Percentiles rank a stretch among this genome's conserved stretches.
phyloP scores from a whole-genome alignment of 1,140 invertebrate genomes.

The Triops cancriformis region DNA sequence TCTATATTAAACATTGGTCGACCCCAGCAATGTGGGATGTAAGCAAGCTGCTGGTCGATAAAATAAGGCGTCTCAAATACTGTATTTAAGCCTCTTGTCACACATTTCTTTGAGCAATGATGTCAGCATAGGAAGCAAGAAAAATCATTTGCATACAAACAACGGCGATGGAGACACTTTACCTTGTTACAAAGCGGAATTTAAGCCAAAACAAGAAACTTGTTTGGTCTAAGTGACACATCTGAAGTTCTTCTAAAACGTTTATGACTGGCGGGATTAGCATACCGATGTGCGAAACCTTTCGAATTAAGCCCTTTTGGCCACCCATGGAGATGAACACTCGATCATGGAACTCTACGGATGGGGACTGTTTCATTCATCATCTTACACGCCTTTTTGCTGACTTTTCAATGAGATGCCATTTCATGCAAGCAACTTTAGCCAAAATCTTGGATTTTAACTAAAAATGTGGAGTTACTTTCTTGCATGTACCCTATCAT shows the following conservation, averaged over 20 bases:
- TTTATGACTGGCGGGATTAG: background rate
- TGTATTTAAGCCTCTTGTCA: too few species aligned
- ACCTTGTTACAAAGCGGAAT: too few species aligned
- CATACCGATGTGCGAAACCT: background rate
- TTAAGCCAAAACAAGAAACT: background rate
- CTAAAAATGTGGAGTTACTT: background rate
- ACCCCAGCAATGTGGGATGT: too few species aligned
- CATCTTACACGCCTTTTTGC: background rate
- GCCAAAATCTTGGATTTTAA: background rate
- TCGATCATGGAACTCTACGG: background rate
- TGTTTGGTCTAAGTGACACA: background rate
- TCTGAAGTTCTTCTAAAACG: background rate
- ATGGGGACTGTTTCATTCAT: background rate
- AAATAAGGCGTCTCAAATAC: too few species aligned
- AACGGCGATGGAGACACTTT: too few species aligned
- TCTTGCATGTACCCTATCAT: background rate
- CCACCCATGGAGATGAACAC: slow-evolving; percentile 4
- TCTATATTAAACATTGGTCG: too few species aligned
- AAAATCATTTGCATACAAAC: too few species aligned
- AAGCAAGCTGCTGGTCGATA: too few species aligned
- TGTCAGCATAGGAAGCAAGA: too few species aligned
- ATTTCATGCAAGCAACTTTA: background rate
- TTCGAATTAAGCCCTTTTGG: background rate
- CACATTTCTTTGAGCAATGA: too few species aligned
- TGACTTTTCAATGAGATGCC: background rate